Evolutionary conservation across 2,797 vertebrate genomes (phyloP), one percentile per base, ranked within the genome.

Genomic region (Propithecus deckenii): DNA sequence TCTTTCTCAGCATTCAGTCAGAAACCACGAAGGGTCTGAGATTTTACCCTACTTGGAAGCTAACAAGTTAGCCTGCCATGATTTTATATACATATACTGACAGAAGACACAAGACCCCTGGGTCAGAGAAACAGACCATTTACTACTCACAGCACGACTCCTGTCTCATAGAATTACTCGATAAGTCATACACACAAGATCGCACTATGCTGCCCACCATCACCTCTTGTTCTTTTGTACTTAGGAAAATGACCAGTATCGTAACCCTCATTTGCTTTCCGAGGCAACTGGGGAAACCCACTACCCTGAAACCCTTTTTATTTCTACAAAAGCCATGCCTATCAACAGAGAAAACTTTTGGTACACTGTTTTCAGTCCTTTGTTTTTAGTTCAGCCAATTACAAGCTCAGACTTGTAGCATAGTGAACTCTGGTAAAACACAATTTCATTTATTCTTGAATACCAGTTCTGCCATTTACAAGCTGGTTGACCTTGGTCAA

Each of bases 91-190:
- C 35, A 79, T n/a, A 87, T 38, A 69, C 85, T 92, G 90, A 97
- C 94, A 96, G 92, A 96, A 93, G 80, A 86, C n/a, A 72, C 75
- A 86, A 91, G 91, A 96, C 79, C 75, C 57, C 32, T 93, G 84
- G 96, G 84, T 97, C 94, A 97, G 65, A 97, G 76, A 91, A 95
- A 91, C 81, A 94, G 87, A 89, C 80, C 57, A 78, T 67, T 95
- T 94, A 88, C 57, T 92, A 88, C 91, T 94, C 89, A 86, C 65
- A 95, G 91, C 55, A 57, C 1, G n/a, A 89, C 78, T 95, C 67
- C 80, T 93, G 81, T 96, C 92, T 90, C 52, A 94, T 48, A 89
- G 86, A 96, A 96, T 96, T 90, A 95, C 86, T 61, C 9, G 2
- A 32, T 79, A 63, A 85, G 86, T 96, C 88, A 81, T 25, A 57